Base-by-base conservation (phyloP, 2,113 vertebrate species). In the Sterrhoptilus dennistouni region DNA sequence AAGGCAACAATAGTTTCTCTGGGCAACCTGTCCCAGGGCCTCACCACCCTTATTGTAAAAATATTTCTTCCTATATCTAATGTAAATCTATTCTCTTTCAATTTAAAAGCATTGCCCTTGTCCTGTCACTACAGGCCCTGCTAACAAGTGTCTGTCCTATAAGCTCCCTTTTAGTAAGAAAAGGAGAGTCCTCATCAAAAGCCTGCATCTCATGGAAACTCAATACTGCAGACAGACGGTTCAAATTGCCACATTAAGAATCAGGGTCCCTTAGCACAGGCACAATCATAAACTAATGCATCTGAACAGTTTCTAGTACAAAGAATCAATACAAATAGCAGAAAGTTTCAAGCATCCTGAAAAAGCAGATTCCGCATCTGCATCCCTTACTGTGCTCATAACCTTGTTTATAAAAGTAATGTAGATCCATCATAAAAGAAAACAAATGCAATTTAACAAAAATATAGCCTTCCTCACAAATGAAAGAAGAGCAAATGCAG, bases 21-120 rank as follows among this genome's bases (percentile, higher is more conserved):
- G 12, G 20, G 11, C 25, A 88, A 65, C 17, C 20, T 68, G 5
- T 24, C 14, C 14, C 50, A 84, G 33, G 2, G 29, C 10, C 57
- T 76, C 36, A 42, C 5, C 5, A 36, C 3, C 16, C 12, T 21
- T 24, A 52, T 0, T 7, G 4, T 13, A 36, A 70, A 64, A 28
- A 21, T 16, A 28, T 31, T 11, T 80, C 19, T 76, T 65, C 14
- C 36, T 35, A 3, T 11, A 64, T 8, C 31, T 35, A 44, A 83
- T 7, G 15, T 29, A 75, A 56, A 65, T 11, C 21, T 75, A 44
- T 8, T n/a, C 8, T n/a, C 38, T 57, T 68, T 64, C 35, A 38
- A 35, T 65, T 40, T 27, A 61, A 82, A 82, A 47, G 4, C 6
- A 12, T 10, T 56, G 7, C 7, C 19, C 38, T 69, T 65, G 40